phyloP scores from a whole-genome alignment of 2,113 vertebrate species.

The Oncorhynchus kisutch region DNA sequence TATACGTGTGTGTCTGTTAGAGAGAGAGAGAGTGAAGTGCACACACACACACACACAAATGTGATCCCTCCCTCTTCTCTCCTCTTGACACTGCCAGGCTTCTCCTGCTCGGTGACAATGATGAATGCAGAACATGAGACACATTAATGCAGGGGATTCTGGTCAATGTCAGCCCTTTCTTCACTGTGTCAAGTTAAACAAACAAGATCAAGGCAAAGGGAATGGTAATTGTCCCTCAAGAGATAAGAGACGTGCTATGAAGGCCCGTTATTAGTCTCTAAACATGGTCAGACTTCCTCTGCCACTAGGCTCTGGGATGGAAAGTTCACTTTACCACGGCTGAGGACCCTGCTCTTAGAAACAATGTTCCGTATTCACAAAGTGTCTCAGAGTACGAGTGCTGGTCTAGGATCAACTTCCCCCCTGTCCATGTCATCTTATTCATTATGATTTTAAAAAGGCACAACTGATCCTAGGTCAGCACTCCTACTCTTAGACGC shows the following conservation, averaged over 20 bases:
- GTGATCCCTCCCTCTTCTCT: background rate
- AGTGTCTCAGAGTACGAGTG: no score
- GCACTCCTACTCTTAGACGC: no score
- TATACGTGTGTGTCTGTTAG: conserved; percentile 3
- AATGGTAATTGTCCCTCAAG: conserved; percentile 93
- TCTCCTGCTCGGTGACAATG: conserved; percentile 84
- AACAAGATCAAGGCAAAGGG: conserved; percentile 94
- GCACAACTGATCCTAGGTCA: no score
- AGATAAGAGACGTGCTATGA: conserved; percentile 81
- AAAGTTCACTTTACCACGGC: no score
- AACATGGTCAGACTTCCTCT: conserved; percentile 23
- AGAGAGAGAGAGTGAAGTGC: background rate
- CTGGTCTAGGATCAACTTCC: no score
- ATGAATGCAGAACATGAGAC: conserved; percentile 97
- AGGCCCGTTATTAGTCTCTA: conserved; percentile 74
- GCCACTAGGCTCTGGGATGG: no score
- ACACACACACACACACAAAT: background rate
- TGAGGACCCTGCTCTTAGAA: no score
- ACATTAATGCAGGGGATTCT: conserved; percentile 96
- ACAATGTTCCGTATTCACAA: no score
- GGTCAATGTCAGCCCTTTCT: conserved; percentile 97
- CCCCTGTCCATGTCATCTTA: no score
- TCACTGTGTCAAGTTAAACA: conserved; percentile 99
- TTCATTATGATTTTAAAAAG: no score
- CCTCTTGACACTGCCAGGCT: conserved; percentile 70